Conservation (phyloP, 1,140 invertebrate genomes). For the Cardiocondyla obscurior region DNA sequence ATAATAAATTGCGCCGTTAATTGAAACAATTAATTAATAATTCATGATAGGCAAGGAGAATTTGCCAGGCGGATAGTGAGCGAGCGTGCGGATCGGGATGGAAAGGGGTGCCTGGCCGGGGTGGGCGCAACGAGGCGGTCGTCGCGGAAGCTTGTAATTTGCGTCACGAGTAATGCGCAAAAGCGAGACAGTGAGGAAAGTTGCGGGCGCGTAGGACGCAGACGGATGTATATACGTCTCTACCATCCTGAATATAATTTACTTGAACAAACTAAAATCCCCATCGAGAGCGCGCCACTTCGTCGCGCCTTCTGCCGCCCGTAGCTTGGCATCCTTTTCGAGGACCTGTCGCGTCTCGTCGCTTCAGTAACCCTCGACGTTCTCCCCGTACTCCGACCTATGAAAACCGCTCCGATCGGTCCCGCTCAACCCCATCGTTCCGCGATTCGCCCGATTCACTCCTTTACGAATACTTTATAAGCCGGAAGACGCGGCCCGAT, state of each 20-base stretch:
- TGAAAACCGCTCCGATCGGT: conserved; percentile 59
- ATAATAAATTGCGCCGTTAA: conserved; percentile 83
- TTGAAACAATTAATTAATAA: conserved; percentile 85
- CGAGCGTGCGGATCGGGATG: conserved; percentile 33
- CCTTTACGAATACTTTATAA: conserved; percentile 82
- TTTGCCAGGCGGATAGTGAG: conserved; percentile 75
- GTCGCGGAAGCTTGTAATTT: conserved; percentile 80
- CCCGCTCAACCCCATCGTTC: conserved; percentile 70
- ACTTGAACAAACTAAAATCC: conserved; percentile 83
- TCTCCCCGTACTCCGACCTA: conserved; percentile 34
- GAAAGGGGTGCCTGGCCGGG: background rate
- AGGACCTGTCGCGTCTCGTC: conserved; percentile 64
- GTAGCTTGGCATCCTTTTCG: conserved; percentile 71
- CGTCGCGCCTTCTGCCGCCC: conserved; percentile 54
- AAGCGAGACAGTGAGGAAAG: conserved; percentile 53
- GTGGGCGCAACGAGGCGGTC: conserved; percentile 26
- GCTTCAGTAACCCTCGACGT: conserved; percentile 52
- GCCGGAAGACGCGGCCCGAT: conserved; percentile 71
- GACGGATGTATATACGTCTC: conserved; percentile 72
- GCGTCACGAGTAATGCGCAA: conserved; percentile 77
- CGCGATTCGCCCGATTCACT: conserved; percentile 61
- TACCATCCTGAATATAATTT: conserved; percentile 83
- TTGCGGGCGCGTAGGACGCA: conserved; percentile 50
- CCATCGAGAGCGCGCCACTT: conserved; percentile 67
- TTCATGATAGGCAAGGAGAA: conserved; percentile 83